phyloP scores from a whole-genome alignment of 2,113 vertebrate species.

The Aphelocoma coerulescens region DNA sequence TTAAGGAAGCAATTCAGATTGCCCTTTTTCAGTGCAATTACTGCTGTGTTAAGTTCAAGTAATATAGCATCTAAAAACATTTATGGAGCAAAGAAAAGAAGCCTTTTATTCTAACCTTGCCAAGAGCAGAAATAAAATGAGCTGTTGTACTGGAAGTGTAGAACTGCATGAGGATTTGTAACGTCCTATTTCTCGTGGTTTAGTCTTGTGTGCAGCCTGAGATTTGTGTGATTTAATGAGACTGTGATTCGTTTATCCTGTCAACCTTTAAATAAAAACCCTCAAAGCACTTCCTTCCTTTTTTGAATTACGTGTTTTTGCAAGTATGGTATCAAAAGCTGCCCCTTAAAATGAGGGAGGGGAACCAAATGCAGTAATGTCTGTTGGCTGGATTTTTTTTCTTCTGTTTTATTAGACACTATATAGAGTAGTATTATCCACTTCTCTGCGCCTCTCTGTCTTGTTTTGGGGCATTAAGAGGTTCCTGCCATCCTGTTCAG shows the following conservation, averaged over 20 bases:
- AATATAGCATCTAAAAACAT: slow-evolving; percentile 59
- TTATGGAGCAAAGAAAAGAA: slow-evolving; percentile 59
- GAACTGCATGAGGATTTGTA: slow-evolving; percentile 38
- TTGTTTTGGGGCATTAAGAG: not conserved
- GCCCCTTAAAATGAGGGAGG: slow-evolving; percentile 5
- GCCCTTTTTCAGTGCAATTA: slow-evolving; percentile 57
- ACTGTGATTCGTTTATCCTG: slow-evolving; percentile 62
- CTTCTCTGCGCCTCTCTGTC: not conserved
- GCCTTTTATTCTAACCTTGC: slow-evolving; percentile 66
- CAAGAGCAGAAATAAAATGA: slow-evolving; percentile 69
- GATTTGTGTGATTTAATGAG: slow-evolving; percentile 60
- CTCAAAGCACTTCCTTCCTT: slow-evolving; percentile 61
- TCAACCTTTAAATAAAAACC: slow-evolving; percentile 60
- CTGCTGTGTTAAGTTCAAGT: slow-evolving; percentile 60
- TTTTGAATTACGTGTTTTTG: slow-evolving; percentile 57
- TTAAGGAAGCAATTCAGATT: slow-evolving; percentile 58
- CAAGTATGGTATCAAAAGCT: slow-evolving; percentile 27
- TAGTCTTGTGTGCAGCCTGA: slow-evolving; percentile 13
- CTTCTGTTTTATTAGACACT: not conserved
- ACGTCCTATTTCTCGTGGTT: not conserved
- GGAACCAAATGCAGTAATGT: not conserved
- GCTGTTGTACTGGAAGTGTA: slow-evolving; percentile 34
- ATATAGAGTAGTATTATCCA: not conserved
- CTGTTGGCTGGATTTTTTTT: not conserved
- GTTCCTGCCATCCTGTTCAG: not conserved